A percentile compares a stretch with the other conserved stretches of the same genome.
These are phyloP conservation scores for Azemiops feae DNA, from an alignment of 2,113 vertebrate species.

Conservation along the genomic window DNA sequence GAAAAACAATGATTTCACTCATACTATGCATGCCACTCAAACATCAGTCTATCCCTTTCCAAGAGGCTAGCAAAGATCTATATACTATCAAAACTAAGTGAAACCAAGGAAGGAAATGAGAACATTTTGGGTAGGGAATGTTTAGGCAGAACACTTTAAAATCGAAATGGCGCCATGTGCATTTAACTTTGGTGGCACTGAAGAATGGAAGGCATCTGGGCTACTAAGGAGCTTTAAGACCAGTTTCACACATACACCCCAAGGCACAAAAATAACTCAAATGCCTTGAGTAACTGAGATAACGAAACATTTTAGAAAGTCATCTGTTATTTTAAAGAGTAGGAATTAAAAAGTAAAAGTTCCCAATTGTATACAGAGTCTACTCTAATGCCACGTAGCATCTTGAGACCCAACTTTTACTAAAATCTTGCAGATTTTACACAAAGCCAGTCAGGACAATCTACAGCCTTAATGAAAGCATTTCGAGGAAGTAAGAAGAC, in stretches of 20 bases:
- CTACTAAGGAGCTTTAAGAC: not conserved
- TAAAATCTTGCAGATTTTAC: not conserved
- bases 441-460: not conserved
- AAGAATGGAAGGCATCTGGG: not conserved
- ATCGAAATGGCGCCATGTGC: not conserved
- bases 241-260: not conserved
- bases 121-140: not conserved
- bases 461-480: not conserved
- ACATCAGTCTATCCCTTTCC: constrained; percentile 2
- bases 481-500: not conserved
- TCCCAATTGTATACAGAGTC: not conserved
- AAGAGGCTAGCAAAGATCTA: not conserved
- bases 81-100: not conserved
- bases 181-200: not conserved
- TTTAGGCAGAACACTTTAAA: not conserved
- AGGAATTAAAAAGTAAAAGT: not conserved
- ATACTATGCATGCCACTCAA: not conserved
- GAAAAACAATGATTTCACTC: constrained; percentile 6
- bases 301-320: not conserved
- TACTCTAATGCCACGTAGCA: too few species aligned
- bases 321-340: not conserved
- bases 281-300: not conserved
- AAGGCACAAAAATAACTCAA: not conserved
- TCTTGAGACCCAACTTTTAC: not conserved
- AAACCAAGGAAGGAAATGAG: not conserved